Evolutionary conservation across 37 sponge, comb jelly and placozoan species (phyloP), one percentile per base, ranked within the genome.

Genomic region (Cliona cf. orientalis): DNA sequence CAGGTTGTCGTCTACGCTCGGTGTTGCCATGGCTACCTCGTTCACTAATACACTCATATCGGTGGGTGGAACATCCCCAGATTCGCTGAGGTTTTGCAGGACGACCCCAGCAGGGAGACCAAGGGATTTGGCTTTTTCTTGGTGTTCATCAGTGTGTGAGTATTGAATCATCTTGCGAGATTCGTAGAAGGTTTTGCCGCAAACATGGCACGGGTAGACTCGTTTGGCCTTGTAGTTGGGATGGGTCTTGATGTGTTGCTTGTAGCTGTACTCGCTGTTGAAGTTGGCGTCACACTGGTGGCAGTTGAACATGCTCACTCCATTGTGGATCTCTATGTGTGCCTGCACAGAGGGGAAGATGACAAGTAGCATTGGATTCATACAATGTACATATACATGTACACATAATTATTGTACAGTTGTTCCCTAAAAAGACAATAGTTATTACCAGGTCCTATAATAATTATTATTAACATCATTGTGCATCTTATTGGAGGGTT

Each of bases 171-270:
- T 78, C 6, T 76, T 42, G 35, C 64, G 57, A 0, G 83, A 41
- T 12, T 82, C 73, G 5, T 53, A 2, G 33, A 82, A 88, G 3
- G 49, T 46, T n/a, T 71, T 76, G 22, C 71, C 70, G 36, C 89
- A 88, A 23, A 82, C 23, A 21, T 68, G 76, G 66, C 89, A 88
- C 2, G 69, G 83, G 58, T 73, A 76, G 53, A 49, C 36, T n/a
- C 58, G 66, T 9, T 3, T 58, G 19, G 12, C 37, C 1, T 68
- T 45, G 1, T 46, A 22, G 46, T 66, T 36, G 1, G 92, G 87
- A 57, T 91, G 92, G 2, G 46, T 42, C 80, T 79, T 82, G 33
- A 91, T 39, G 71, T 91, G 92, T 39, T 91, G 77, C 40, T 71
- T 79, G 79, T 91, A 91, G 23, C 58, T 61, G 39, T 79, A 72